Evolutionary conservation across 2,113 vertebrate species (phyloP), one percentile per base, ranked within the genome.

Genomic region (Heterotis niloticus): DNA sequence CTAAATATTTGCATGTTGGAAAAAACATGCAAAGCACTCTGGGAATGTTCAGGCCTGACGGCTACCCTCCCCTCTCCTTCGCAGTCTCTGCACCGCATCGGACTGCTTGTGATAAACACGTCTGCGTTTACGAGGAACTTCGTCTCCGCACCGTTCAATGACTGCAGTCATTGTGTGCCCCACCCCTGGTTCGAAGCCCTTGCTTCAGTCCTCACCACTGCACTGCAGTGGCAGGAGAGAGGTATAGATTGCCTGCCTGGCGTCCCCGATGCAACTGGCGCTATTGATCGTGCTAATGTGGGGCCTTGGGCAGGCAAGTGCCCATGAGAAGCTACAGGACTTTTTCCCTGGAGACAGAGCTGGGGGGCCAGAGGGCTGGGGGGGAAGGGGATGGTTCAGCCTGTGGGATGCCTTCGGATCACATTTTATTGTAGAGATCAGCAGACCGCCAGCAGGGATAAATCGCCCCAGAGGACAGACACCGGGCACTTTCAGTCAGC

Each of bases 261-360:
- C 87, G 91, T 92, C 91, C 91, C 91, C 86, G 88, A 91, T 91
- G 91, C 91, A 88, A 92, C 92, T 90, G 90, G 91, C 85, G 88
- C 88, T 93, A 93, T 93, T 87, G 92, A 93, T 93, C 87, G 90
- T 71, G 51, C 90, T 92, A 92, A 92, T 93, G 92, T 91, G 90
- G 90, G 90, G 92, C 91, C 92, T 90, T 91, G 82, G 92, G 91
- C 90, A 91, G 89, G 86, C 88, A 29, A 86, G 87, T 84, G 88
- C 82, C 82, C 83, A 85, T 85, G 88, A 90, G 85, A 88, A 81
- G 80, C 80, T 81, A 18, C 75, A 72, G 75, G 80, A 71, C 57
- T 69, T 77, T 76, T 66, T 73, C 79, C 10, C 26, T 29, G 67
- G 74, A 70, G 65, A 16, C 16, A 26, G 16, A 51, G 52, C 70